Evolutionary conservation across 2,888 invertebrate genomes (phyloP), one percentile per base, ranked within the genome.

Genomic region (Podabrus alpinus): DNA sequence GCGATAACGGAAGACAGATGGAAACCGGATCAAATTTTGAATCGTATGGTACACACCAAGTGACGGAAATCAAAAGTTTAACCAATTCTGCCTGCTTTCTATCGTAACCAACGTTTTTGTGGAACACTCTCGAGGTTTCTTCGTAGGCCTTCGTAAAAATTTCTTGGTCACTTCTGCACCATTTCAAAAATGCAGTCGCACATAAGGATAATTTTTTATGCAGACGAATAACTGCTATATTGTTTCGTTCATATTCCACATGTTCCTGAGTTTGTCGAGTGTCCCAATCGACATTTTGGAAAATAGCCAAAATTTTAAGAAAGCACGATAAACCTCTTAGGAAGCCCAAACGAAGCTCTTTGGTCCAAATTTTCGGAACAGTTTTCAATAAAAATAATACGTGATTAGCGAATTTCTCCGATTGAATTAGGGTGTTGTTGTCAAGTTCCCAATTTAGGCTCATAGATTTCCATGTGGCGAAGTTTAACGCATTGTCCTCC

Each of bases 171-270:
- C 94, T 92, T 17, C 94, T 92, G 83, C 96, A 95, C 98, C 98
- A 98, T 85, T 96, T 94, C 62, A 97, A 88, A 1, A 95, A 92
- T 13, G 96, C 90, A 1, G 96, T 94, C 81, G 98, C 94, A 80
- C 96, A 94, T 81, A 95, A 94, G 13, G 97, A 95, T 59, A 99
- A 87, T 87, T 97, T 97, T 70, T 98, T 94, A 89, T 99, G 98
- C 68, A 99, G 90, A 86, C 97, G 98, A 88, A 99, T 99, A 1
- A 97, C 99, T 0, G 97, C 95, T 88, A 99, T 99, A 99, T 99
- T 99, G 85, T 99, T 99, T 0, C 97, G 97, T 87, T 99, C 99
- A 88, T 96, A 99, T 85, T 99, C 98, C 93, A 99, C 96, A 86
- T 99, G 99, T 83, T 98, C 97, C 0, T 96, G 97, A 0, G 96